Conservation (phyloP, 2,113 vertebrate species). For the Gasterosteus aculeatus region DNA sequence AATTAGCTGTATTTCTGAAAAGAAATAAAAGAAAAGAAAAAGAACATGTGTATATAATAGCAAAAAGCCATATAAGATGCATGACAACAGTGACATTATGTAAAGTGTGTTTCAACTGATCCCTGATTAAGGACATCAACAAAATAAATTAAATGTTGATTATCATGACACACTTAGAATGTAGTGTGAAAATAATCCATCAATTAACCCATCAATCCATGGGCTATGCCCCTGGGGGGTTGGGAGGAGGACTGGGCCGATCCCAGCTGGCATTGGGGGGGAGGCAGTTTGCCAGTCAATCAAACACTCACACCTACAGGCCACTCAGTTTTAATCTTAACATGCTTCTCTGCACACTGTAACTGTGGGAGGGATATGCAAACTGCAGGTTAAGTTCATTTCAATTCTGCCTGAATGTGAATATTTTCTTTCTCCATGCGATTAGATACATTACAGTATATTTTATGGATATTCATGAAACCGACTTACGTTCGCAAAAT, state of each 20-base stretch:
- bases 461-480: not conserved
- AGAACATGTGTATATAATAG: no score
- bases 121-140: no score
- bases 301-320: not conserved
- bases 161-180: not conserved
- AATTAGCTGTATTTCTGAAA: not conserved
- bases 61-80: not conserved
- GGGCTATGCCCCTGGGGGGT: not conserved
- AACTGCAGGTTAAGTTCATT: not conserved
- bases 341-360: not conserved
- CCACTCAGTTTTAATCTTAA: not conserved
- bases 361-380: not conserved
- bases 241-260: not conserved
- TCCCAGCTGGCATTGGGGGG: not conserved
- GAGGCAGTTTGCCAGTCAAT: not conserved
- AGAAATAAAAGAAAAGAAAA: no score
- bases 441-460: not conserved
- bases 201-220: not conserved
- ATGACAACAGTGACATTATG: not conserved
- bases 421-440: not conserved
- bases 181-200: not conserved
- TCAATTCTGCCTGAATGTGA: not conserved
- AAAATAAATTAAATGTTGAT: no score
- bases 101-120: not conserved
- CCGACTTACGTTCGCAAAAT: not conserved